These are phyloP conservation scores for Fratercula arctica DNA, from an alignment of 2,797 vertebrate species.

Conservation along the genomic window DNA sequence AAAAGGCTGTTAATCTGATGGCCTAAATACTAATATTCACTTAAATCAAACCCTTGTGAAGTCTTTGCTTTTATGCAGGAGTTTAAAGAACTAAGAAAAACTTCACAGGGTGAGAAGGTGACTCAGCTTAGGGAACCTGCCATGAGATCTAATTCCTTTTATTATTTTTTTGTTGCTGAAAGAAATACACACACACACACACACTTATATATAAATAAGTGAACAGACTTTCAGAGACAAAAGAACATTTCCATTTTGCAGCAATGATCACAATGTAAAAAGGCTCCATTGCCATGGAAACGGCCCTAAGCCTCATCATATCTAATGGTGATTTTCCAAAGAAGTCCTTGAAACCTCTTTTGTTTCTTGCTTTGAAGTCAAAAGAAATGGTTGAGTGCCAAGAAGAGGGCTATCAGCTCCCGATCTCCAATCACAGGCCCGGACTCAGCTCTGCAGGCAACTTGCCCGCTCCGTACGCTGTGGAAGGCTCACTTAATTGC, in stretches of 20 bases:
- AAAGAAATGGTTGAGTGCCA: conserved; percentile 47
- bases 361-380: conserved; percentile 74
- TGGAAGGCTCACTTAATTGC: not conserved
- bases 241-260: conserved; percentile 74
- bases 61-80: conserved; percentile 36
- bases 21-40: conserved; percentile 42
- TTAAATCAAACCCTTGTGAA: conserved; percentile 30
- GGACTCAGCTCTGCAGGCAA: not conserved
- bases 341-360: conserved; percentile 75
- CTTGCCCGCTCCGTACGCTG: accelerated
- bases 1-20: conserved; percentile 10
- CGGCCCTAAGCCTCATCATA: conserved; percentile 64
- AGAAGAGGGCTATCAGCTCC: conserved; percentile 47
- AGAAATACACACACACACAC: not conserved
- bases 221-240: conserved; percentile 67
- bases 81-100: conserved; percentile 47
- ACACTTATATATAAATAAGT: conserved; percentile 48
- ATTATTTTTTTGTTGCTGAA: conserved; percentile 46
- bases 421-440: conserved; percentile 10
- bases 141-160: conserved; percentile 41
- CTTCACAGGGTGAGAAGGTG: conserved; percentile 31
- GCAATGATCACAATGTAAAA: conserved; percentile 72
- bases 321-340: conserved; percentile 73
- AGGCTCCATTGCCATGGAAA: conserved; percentile 76
- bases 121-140: conserved; percentile 34